A percentile compares a stretch with the other conserved stretches of the same genome.
Evolutionary conservation across 2,888 invertebrate species (phyloP).

Genomic region (Oligia strigilis): DNA sequence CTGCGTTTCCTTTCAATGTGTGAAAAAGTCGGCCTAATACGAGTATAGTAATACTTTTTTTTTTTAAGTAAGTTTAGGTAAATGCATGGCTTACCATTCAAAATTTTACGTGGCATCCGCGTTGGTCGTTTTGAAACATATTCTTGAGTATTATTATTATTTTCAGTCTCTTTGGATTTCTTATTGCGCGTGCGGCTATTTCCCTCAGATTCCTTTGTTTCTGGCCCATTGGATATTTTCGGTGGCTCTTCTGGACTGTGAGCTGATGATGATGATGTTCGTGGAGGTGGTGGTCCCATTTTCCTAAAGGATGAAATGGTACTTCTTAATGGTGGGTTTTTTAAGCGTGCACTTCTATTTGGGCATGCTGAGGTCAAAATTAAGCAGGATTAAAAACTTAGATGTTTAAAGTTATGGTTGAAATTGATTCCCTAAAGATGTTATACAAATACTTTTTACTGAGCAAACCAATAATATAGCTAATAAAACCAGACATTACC

Average conservation of each 20-base stretch:
- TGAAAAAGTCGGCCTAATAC: too few species aligned
- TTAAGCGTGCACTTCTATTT: neutral
- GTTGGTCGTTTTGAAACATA: constrained; percentile 32
- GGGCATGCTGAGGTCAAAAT: neutral
- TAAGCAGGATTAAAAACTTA: neutral
- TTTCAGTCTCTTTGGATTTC: constrained; percentile 33
- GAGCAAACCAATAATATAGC: neutral
- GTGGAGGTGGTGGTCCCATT: constrained; percentile 60
- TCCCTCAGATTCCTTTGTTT: constrained; percentile 26
- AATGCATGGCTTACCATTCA: constrained; percentile 49
- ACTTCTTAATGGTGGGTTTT: neutral
- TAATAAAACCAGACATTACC: constrained; percentile 66
- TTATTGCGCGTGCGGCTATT: constrained; percentile 16
- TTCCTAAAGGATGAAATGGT: constrained; percentile 34
- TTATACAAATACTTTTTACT: neutral
- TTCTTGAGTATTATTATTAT: constrained; percentile 30
- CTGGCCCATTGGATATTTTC: constrained; percentile 32
- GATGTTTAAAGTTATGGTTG: constrained; percentile 5
- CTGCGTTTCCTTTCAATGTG: too few species aligned
- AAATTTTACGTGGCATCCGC: constrained; percentile 41
- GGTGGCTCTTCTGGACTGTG: constrained; percentile 54
- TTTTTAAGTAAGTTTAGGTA: too few species aligned
- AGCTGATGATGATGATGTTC: constrained; percentile 52
- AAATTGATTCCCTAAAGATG: neutral
- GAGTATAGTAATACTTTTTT: too few species aligned